phyloP scores from a whole-genome alignment of 2,888 invertebrate genomes.

The Deroplatys truncata region DNA sequence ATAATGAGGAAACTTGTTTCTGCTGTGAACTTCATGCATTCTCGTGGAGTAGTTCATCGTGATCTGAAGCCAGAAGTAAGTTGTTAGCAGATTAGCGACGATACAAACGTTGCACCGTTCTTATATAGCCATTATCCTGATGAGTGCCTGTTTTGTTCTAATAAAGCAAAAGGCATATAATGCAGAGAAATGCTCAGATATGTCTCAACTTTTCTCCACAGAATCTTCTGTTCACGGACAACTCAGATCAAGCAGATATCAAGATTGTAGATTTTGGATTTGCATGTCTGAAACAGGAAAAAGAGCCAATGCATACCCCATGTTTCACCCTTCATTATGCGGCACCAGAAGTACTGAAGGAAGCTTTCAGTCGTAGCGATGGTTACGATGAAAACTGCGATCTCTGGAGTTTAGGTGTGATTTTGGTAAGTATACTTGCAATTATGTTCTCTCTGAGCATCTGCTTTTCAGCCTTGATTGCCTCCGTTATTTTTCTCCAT shows the following conservation, averaged over 20 bases:
- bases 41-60: slow-evolving; percentile 79
- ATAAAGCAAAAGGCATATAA: too few species aligned
- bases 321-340: slow-evolving; percentile 94
- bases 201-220: slow-evolving; percentile 35
- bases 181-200: too few species aligned
- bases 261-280: slow-evolving; percentile 97
- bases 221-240: slow-evolving; percentile 65
- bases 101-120: not conserved
- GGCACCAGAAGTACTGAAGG: slow-evolving; percentile 86
- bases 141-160: too few species aligned
- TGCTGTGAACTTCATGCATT: slow-evolving; percentile 83
- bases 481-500: too few species aligned
- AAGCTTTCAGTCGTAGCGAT: slow-evolving; percentile 46
- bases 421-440: slow-evolving; percentile 58
- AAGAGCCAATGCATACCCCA: slow-evolving; percentile 68
- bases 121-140: too few species aligned
- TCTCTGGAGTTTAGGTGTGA: slow-evolving; percentile 93
- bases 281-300: slow-evolving; percentile 68
- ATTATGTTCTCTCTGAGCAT: not conserved
- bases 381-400: slow-evolving; percentile 93
- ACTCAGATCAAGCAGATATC: slow-evolving; percentile 56
- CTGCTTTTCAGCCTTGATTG: too few species aligned
- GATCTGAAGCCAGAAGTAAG: slow-evolving; percentile 90
- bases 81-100: not conserved
- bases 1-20: slow-evolving; percentile 78